phyloP scores from a whole-genome alignment of 2,797 vertebrate species.

The Yasuhikotakia modesta region DNA sequence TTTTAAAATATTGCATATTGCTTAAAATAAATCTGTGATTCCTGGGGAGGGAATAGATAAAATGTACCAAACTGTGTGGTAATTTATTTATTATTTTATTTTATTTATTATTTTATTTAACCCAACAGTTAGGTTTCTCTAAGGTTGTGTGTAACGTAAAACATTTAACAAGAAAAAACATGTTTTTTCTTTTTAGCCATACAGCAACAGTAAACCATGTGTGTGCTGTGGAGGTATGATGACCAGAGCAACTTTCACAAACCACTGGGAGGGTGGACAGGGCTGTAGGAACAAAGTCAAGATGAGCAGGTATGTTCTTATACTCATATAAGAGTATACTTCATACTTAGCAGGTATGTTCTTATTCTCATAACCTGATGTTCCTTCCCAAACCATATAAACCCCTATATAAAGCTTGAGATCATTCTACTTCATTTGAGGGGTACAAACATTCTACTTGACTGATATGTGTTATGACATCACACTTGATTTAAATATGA shows the following conservation, averaged over 20 bases:
- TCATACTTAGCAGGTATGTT: no score
- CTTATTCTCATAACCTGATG: background rate
- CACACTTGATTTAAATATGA: background rate
- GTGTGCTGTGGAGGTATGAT: conserved; percentile 78
- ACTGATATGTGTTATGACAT: background rate
- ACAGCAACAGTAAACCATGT: conserved; percentile 77
- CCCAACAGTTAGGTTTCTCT: background rate
- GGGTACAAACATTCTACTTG: background rate
- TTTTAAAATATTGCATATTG: no score
- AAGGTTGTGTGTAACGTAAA: no score
- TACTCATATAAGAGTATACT: no score
- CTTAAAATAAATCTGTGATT: no score
- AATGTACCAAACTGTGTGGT: conserved; percentile 49
- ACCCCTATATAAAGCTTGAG: background rate
- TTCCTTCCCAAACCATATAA: background rate
- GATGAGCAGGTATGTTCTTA: conserved; percentile 76
- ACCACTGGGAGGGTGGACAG: conserved; percentile 83
- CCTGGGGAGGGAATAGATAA: no score
- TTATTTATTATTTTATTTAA: no score
- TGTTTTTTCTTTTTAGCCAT: conserved; percentile 65
- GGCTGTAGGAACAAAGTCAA: conserved; percentile 81
- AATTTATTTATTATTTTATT: conserved; percentile 58
- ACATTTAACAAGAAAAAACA: no score
- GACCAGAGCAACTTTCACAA: conserved; percentile 72
- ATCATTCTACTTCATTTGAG: background rate